Evolutionary conservation across 2,113 vertebrate species (phyloP).

Genomic region (Chiloscyllium plagiosum): DNA sequence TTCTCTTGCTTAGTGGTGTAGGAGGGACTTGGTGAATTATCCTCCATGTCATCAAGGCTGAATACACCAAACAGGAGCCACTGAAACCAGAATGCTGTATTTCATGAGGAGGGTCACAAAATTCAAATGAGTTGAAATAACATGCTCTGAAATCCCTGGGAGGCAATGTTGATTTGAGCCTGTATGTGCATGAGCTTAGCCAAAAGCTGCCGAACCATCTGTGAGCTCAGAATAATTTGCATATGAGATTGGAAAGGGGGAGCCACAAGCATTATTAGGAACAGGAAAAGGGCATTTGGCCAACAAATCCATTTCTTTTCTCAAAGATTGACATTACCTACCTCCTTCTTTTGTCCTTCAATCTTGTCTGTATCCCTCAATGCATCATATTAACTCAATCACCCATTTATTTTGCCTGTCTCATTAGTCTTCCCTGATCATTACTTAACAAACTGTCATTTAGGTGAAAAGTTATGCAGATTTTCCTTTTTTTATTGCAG

Average conservation of each 20-base stretch:
- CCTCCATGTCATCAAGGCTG: no score
- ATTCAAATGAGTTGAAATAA: neutral
- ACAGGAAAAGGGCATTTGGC: slow-evolving; percentile 7
- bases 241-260: slow-evolving; percentile 1
- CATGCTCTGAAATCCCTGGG: neutral
- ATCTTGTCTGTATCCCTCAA: neutral
- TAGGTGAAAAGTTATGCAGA: neutral
- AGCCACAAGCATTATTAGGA: neutral
- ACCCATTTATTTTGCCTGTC: neutral
- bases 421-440: neutral
- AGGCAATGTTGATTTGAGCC: slow-evolving; percentile 1
- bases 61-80: neutral
- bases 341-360: neutral
- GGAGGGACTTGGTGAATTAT: neutral
- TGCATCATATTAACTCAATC: neutral
- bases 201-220: slow-evolving; percentile 25
- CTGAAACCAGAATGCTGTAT: neutral
- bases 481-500: neutral
- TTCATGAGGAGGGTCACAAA: neutral
- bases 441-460: neutral
- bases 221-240: slow-evolving; percentile 17
- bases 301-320: neutral
- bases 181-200: neutral
- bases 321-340: neutral
- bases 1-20: neutral